Conservation (phyloP, 2,797 vertebrate genomes). For the Rhynchotus rufescens region DNA sequence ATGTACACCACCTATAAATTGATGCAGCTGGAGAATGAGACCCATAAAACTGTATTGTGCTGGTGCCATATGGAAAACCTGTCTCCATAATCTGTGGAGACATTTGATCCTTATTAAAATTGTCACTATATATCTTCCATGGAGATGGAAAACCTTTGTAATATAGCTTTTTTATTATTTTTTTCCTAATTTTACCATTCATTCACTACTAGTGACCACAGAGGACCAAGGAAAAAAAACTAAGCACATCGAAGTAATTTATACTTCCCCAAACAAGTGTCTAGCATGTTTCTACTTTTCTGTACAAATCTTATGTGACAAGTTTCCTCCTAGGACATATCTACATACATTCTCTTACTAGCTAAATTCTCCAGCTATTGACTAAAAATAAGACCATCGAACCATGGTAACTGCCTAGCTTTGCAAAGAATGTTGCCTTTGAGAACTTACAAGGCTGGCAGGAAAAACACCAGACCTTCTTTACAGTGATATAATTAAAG, state of each 20-base stretch:
- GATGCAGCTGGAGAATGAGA: slow-evolving; percentile 37
- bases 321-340: background rate
- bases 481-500: slow-evolving; percentile 29
- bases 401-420: slow-evolving; percentile 4
- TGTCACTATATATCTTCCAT: background rate
- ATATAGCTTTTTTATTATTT: background rate
- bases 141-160: background rate
- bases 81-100: slow-evolving; percentile 2
- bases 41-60: background rate
- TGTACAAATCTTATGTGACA: background rate
- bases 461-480: background rate
- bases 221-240: background rate
- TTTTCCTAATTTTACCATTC: background rate
- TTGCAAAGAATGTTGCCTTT: slow-evolving; percentile 27
- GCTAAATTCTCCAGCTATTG: slow-evolving; percentile 11
- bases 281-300: background rate
- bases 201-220: background rate
- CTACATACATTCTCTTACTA: background rate
- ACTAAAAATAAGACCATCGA: slow-evolving; percentile 29
- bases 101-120: background rate
- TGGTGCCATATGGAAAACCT: slow-evolving; percentile 14
- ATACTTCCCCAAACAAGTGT: background rate
- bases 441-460: slow-evolving; percentile 13
- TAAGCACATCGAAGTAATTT: background rate
- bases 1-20: background rate